These are phyloP conservation scores for Sarcophaga bullata DNA, from an alignment of 1,140 invertebrate genomes.

Conservation along the genomic window DNA sequence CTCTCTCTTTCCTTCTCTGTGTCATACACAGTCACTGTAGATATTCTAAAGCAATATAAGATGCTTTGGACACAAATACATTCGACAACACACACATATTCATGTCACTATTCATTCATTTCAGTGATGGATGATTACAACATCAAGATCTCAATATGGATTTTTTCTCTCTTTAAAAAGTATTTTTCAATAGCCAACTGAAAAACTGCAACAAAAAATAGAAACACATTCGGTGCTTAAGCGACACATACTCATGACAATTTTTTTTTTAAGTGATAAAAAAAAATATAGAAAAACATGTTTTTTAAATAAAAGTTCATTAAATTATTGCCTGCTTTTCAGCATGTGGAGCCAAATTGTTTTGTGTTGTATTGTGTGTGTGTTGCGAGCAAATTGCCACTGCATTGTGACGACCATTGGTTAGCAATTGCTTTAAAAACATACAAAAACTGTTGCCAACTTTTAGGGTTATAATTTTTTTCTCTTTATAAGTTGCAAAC, in stretches of 20 bases:
- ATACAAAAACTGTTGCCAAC: constrained; percentile 29
- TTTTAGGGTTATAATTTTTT: not conserved
- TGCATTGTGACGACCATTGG: constrained; percentile 36
- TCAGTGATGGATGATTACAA: constrained; percentile 6
- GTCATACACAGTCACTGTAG: too few relatives aligned
- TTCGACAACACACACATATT: not conserved
- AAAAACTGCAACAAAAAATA: not conserved
- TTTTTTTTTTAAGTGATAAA: not conserved
- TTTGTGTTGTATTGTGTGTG: not conserved
- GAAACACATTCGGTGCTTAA: not conserved
- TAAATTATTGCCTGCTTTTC: constrained; percentile 34
- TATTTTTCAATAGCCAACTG: too few relatives aligned
- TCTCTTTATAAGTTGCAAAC: too few relatives aligned
- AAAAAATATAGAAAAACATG: not conserved
- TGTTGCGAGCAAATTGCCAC: constrained; percentile 23
- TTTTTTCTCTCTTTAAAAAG: not conserved
- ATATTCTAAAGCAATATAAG: too few relatives aligned
- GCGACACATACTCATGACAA: not conserved
- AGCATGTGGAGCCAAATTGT: constrained; percentile 29
- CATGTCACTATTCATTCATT: constrained; percentile 15
- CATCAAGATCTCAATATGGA: not conserved
- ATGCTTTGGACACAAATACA: not conserved
- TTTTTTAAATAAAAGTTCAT: constrained; percentile 20
- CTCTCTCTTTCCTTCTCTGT: too few relatives aligned
- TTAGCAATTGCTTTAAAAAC: constrained; percentile 22